Evolutionary conservation across 2,797 vertebrate genomes (phyloP), one percentile per base, ranked within the genome.

Genomic region (Acanthornis magna): DNA sequence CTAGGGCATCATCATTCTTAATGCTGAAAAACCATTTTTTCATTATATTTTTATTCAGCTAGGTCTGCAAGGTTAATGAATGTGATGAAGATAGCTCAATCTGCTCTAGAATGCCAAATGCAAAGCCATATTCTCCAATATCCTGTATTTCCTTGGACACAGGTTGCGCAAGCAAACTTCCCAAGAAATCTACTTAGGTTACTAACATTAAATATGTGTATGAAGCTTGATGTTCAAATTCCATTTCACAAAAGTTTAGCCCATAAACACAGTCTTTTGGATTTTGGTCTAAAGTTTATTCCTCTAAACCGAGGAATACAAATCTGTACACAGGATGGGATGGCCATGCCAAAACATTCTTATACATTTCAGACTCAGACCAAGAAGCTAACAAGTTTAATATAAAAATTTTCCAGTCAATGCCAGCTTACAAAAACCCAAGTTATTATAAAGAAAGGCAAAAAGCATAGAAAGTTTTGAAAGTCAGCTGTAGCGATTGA

Each of bases 321-420:
- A 73, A 70, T 42, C 38, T 45, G 58, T 17, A 42, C 11, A 27
- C 3, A 83, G 25, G 16, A 57, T 11, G n/a, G 8, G 25, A 65
- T 0, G 0, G 13, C 4, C 29, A 57, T 2, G 11, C 4, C 43
- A 43, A 70, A 77, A 53, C 6, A 27, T 48, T 76, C 80, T 66
- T 34, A 8, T 32, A 38, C 3, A 17, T 60, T 68, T 73, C 40
- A n/a, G 76, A 66, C 26, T 74, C 42, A 65, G 16, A 47, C 4
- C 45, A 84, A 61, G 5, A 47, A 71, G 18, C 1, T 21, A 81
- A 68, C 3, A 67, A 34, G 27, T 83, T 63, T 42, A 66, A 75
- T 21, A 47, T 3, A 71, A 77, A 72, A 4, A 7, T 38, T 22
- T 63, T 42, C 15, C 18, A 51, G 16, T 23, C 57, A 51, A 17